A percentile compares a stretch with the other conserved stretches of the same genome.
phyloP scores from a whole-genome alignment of 2,113 vertebrate species.

The Craseonycteris thonglongyai region DNA sequence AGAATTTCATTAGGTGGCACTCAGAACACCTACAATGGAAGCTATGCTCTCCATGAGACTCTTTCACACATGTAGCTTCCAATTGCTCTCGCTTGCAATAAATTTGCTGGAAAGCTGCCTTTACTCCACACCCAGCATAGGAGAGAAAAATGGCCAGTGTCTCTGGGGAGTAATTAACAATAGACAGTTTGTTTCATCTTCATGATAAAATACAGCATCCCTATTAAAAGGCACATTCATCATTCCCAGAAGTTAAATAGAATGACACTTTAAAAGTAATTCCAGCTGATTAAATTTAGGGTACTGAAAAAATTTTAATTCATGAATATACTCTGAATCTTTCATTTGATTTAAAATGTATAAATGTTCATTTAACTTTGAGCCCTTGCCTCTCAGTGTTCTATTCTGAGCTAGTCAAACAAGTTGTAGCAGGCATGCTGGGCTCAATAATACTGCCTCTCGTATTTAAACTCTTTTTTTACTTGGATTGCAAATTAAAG shows the following conservation, averaged over 20 bases:
- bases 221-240: constrained; percentile 73
- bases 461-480: constrained; percentile 72
- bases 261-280: constrained; percentile 74
- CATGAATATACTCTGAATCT: constrained; percentile 71
- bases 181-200: constrained; percentile 76
- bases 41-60: not conserved
- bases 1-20: constrained; percentile 37
- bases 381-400: constrained; percentile 68
- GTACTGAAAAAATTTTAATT: constrained; percentile 59
- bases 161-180: constrained; percentile 75
- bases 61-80: constrained; percentile 35
- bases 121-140: constrained; percentile 48
- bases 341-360: constrained; percentile 75
- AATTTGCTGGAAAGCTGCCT: constrained; percentile 55
- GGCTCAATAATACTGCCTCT: constrained; percentile 69
- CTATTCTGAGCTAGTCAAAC: constrained; percentile 75
- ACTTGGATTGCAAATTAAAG: constrained; percentile 74
- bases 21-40: constrained; percentile 39
- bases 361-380: constrained; percentile 76
- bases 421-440: constrained; percentile 70
- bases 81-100: constrained; percentile 50
- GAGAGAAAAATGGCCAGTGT: constrained; percentile 73
- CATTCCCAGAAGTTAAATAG: constrained; percentile 73
- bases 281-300: constrained; percentile 75
- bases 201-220: constrained; percentile 73